Conservation (phyloP, 2,113 vertebrate genomes). For the Lota lota region DNA sequence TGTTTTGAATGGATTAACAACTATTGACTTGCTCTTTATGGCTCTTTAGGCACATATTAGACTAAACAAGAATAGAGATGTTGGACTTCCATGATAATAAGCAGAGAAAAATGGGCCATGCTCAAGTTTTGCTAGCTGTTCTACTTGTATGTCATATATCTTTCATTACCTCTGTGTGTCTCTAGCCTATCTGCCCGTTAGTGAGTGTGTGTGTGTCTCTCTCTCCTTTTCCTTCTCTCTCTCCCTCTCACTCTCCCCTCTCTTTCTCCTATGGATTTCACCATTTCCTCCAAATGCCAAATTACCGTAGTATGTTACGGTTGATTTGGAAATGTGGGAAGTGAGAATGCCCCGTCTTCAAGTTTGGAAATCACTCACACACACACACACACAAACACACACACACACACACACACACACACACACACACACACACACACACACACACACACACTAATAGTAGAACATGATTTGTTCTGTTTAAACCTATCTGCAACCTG, state of each 20-base stretch:
- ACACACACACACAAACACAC: no score
- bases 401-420: no score
- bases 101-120: no score
- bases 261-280: background rate
- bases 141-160: no score
- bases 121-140: no score
- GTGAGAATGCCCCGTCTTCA: background rate
- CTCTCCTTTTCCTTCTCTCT: background rate
- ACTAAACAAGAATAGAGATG: no score
- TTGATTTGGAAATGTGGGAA: slow-evolving; percentile 19
- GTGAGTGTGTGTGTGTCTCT: background rate
- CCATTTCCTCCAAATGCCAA: background rate
- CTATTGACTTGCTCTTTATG: no score
- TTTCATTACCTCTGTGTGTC: no score
- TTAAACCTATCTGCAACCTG: background rate
- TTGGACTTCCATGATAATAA: no score
- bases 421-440: slow-evolving; percentile 19
- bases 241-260: background rate
- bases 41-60: no score
- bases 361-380: background rate
- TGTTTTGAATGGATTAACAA: no score
- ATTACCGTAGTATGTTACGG: background rate
- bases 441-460: background rate
- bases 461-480: background rate
- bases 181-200: no score